These are phyloP conservation scores for Oxystoma pomonae DNA, from an alignment of 2,888 invertebrate species.

Conservation along the genomic window DNA sequence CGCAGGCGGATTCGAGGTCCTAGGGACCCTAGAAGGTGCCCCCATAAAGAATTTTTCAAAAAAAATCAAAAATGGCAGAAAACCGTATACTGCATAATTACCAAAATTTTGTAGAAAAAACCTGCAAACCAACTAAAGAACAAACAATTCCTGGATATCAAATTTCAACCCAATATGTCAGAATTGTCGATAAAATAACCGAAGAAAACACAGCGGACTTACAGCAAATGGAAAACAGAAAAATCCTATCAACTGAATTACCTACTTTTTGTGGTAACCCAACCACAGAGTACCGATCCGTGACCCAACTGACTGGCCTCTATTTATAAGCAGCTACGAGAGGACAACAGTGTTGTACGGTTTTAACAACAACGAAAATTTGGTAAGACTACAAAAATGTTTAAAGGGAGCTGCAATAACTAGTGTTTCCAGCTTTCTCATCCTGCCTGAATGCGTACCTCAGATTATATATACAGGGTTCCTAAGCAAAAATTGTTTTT, in stretches of 20 bases:
- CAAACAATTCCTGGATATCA: too few relatives aligned
- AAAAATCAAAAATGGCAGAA: too few relatives aligned
- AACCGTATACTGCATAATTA: too few relatives aligned
- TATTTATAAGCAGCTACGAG: constrained; percentile 5
- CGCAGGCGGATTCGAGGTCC: too few relatives aligned
- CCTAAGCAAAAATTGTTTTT: too few relatives aligned
- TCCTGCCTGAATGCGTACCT: constrained; percentile 11
- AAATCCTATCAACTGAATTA: neutral
- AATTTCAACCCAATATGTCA: neutral
- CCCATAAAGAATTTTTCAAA: too few relatives aligned
- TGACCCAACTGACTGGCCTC: constrained; percentile 5
- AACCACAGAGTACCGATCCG: too few relatives aligned
- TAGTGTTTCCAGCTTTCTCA: constrained; percentile 10
- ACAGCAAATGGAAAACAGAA: neutral
- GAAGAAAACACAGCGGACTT: too few relatives aligned
- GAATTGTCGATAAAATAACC: too few relatives aligned
- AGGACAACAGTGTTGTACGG: constrained; percentile 9
- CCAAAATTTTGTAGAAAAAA: too few relatives aligned
- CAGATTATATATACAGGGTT: constrained; percentile 10
- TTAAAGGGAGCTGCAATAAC: constrained; percentile 10
- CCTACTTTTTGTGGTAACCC: neutral
- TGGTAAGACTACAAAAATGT: constrained; percentile 8
- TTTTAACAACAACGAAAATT: constrained; percentile 12
- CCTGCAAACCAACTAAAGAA: too few relatives aligned
- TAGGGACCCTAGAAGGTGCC: too few relatives aligned